Evolutionary conservation across 2,113 vertebrate species (phyloP), one percentile per base, ranked within the genome.

Genomic region (pig (Sus scrofa)): DNA sequence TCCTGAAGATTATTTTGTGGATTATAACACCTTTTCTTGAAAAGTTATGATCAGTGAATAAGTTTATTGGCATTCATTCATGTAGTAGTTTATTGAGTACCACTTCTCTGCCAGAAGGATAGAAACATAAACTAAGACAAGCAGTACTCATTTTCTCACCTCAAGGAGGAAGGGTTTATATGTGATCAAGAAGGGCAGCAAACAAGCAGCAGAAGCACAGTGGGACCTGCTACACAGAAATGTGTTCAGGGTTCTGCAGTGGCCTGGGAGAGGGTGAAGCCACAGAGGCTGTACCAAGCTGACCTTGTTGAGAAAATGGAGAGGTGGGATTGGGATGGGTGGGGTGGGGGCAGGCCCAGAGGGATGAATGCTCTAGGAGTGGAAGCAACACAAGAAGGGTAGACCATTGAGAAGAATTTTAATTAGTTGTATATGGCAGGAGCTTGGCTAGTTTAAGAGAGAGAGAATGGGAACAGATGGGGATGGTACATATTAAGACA

Each of bases 1-100:
- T 83, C 58, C 6, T 60, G 39, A 91, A 95, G 75, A 70, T 88
- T 94, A 70, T 79, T 82, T 92, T 89, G 27, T 75, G 37, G 22
- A 18, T 92, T 74, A 26, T 62, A 86, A 82, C 26, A 37, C 65
- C 20, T 97, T 95, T 90, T 12, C 54, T 65, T 89, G 50, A 85
- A 93, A 89, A 97, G 1, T 82, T 94, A 75, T 86, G 44, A 50
- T 60, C 37, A 83, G 27, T 74, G 56, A 86, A 62, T 81, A 70
- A 39, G 9, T 92, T 70, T 65, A 34, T 39, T 88, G 52, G 14
- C 26, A 37, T 67, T 62, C 32, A 68, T 84, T 91, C 22, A 52
- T 78, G 24, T 83, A 92, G 77, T 67, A 86, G 11, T 89, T 34
- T 94, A 60, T 32, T 84, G 60, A 96, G 10, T 3, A 32, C 44